These are phyloP conservation scores for Fukomys damarensis DNA, from an alignment of 2,113 vertebrate species.

Conservation along the genomic window DNA sequence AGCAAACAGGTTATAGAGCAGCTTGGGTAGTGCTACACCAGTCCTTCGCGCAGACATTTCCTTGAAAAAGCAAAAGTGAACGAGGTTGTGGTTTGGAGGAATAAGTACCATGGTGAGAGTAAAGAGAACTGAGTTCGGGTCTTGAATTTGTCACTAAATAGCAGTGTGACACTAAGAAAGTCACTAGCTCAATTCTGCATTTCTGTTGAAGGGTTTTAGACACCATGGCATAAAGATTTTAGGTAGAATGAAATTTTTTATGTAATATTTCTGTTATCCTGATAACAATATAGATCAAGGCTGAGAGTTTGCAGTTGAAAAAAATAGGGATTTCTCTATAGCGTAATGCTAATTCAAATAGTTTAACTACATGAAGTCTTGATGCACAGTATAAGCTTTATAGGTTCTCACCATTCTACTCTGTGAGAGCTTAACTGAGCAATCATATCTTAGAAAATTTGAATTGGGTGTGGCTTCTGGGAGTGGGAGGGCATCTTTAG, in stretches of 20 bases:
- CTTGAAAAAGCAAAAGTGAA: not conserved
- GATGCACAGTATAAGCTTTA: not conserved
- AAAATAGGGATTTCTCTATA: not conserved
- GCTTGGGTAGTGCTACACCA: not conserved
- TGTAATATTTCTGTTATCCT: not conserved
- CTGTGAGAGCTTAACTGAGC: not conserved
- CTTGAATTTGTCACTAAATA: not conserved
- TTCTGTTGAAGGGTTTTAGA: not conserved
- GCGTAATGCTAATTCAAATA: not conserved
- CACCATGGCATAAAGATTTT: not conserved
- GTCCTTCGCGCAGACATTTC: not conserved
- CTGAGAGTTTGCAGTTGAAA: not conserved
- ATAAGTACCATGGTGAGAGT: not conserved
- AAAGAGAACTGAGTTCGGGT: not conserved
- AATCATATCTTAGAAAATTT: not conserved
- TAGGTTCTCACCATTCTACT: not conserved
- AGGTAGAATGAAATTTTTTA: not conserved
- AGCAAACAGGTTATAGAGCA: not conserved
- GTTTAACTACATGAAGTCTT: not conserved
- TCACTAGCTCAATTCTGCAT: not conserved
- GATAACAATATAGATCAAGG: not conserved
- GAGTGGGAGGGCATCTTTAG: not conserved
- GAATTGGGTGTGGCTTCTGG: not conserved
- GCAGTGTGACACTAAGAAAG: not conserved
- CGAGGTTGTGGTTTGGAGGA: not conserved